phyloP scores from a whole-genome alignment of 2,797 vertebrate species.

The Tolypeutes matacus region DNA sequence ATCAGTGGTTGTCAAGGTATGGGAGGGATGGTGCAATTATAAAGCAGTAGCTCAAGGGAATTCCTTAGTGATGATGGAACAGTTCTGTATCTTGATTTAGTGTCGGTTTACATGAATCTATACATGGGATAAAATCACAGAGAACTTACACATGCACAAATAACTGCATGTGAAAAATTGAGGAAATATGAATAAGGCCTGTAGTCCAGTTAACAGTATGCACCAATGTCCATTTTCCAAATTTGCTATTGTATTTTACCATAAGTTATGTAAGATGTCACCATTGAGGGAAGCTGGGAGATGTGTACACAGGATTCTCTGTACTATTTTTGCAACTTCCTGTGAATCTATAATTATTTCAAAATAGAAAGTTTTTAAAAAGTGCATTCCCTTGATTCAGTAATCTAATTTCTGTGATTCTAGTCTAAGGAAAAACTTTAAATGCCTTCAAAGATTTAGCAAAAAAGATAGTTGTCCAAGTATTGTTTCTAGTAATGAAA shows the following conservation, averaged over 20 bases:
- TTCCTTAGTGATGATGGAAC: neutral
- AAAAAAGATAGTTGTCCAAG: neutral
- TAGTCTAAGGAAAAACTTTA: neutral
- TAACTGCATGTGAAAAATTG: neutral
- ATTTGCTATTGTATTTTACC: neutral
- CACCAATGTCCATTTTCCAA: accelerated
- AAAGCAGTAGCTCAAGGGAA: neutral
- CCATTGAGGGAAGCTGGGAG: neutral
- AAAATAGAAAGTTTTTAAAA: neutral
- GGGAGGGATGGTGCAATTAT: neutral
- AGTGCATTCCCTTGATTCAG: neutral
- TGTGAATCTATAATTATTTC: neutral
- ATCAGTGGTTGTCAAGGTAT: neutral
- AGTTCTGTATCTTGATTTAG: neutral
- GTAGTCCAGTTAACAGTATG: accelerated
- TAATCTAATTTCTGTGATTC: neutral
- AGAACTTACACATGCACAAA: neutral
- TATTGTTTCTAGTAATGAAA: neutral
- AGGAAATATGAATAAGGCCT: no score
- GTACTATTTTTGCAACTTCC: neutral
- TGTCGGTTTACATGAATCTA: neutral
- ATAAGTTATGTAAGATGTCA: neutral
- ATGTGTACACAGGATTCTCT: neutral
- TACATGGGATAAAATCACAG: neutral
- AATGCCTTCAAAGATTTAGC: neutral